These are phyloP conservation scores for Sebastes diaconus DNA, from an alignment of 2,797 vertebrate species.

Conservation along the genomic window DNA sequence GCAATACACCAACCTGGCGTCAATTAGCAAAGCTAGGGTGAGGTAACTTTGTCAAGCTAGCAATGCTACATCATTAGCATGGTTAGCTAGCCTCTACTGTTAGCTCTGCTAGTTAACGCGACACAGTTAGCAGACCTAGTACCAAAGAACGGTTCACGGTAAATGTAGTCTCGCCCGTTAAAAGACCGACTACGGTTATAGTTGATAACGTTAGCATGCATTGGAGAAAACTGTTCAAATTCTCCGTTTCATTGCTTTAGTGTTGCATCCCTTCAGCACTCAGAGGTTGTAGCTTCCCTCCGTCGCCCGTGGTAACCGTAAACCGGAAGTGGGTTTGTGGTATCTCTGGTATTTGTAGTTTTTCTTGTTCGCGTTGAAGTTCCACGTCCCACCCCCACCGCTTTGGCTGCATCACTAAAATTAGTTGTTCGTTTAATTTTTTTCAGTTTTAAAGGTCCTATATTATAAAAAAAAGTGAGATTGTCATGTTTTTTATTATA, in stretches of 20 bases:
- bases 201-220: rapidly evolving
- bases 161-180: background rate
- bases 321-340: slow-evolving; percentile 59
- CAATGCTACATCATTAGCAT: background rate
- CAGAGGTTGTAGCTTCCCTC: slow-evolving; percentile 44
- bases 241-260: background rate
- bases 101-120: slow-evolving; percentile 33
- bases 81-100: slow-evolving; percentile 4
- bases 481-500: too few species aligned
- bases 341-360: slow-evolving; percentile 69
- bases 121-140: background rate
- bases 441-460: background rate
- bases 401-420: background rate
- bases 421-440: background rate
- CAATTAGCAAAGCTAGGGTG: background rate
- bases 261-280: rapidly evolving
- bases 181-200: rapidly evolving
- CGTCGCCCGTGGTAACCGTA: slow-evolving; percentile 83
- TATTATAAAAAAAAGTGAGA: too few species aligned
- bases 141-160: background rate
- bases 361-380: slow-evolving; percentile 4
- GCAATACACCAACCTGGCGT: background rate
- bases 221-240: background rate
- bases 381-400: too few species aligned
- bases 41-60: background rate